These are phyloP conservation scores for Crocuta crocuta DNA, from an alignment of 2,113 vertebrate species.

Conservation along the genomic window DNA sequence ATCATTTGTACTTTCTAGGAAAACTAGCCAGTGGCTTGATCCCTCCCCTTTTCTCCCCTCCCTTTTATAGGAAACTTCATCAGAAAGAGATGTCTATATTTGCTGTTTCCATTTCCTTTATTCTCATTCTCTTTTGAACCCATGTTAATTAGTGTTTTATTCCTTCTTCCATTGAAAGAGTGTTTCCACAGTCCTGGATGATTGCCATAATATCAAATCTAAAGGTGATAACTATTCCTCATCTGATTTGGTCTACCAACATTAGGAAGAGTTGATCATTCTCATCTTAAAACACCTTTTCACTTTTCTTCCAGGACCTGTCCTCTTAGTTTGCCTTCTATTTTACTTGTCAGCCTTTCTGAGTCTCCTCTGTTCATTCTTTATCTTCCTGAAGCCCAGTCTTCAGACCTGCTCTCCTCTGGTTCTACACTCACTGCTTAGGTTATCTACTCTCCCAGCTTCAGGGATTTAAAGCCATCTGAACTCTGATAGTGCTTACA, in stretches of 20 bases:
- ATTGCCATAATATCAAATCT: background rate
- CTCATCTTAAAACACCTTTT: background rate
- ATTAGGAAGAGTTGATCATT: background rate
- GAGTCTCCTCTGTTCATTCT: background rate
- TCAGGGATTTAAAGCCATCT: background rate
- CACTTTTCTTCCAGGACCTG: background rate
- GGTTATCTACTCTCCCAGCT: background rate
- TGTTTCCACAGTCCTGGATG: background rate
- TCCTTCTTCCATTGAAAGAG: background rate
- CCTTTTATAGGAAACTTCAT: background rate
- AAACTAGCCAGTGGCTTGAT: background rate
- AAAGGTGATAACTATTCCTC: background rate
- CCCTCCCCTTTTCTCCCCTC: background rate
- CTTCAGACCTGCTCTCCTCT: background rate
- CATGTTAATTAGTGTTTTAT: background rate
- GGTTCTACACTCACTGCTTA: background rate
- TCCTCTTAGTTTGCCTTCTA: background rate
- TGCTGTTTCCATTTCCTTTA: background rate
- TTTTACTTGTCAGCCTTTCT: background rate
- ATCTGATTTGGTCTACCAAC: background rate
- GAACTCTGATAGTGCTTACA: background rate
- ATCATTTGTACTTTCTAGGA: background rate
- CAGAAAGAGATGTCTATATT: background rate
- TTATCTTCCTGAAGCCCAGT: background rate
- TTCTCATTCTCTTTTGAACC: background rate